Evolutionary conservation across 2,888 invertebrate species (phyloP), one percentile per base, ranked within the genome.

Genomic region (Gastracanthus pulcherrimus): DNA sequence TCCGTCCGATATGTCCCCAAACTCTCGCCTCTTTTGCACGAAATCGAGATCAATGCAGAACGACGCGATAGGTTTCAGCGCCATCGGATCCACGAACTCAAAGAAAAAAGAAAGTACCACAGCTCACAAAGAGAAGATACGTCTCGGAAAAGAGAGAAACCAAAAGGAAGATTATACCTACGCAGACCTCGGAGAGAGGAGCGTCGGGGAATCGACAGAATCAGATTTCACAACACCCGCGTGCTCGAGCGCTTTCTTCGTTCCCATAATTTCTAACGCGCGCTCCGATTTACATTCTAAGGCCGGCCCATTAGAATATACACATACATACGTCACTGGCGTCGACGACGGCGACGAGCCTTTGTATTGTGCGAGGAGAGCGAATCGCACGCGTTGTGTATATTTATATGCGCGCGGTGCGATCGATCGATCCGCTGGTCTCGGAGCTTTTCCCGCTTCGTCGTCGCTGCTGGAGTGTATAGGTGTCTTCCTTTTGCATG

Each of bases 191-290:
- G n/a, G n/a, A n/a, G n/a, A n/a, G n/a, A n/a, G n/a, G n/a, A n/a
- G n/a, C n/a, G n/a, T n/a, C n/a, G n/a, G n/a, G 11, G 72, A 60
- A 41, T 72, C 60, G 72, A 72, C 41, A 9, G 38, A 72, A 60
- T 72, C 41, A 19, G 72, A 72, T 72, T 72, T 72, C 72, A 72
- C 72, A 72, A 72, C 48, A 45, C 31, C 5, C 23, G 29, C 19
- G 7, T 23, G 45, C 62, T 60, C 23, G 29, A 23, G 7, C 36
- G 45, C 62, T 60, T 62, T 74, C 74, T 74, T 74, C 62, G 74
- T 29, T 45, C 74, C 62, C 62, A 62, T 62, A 74, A 62, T 74
- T 62, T 60, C 62, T 29, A 72, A 13, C n/a, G 48, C 64, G 29
- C 19, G n/a, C 41, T 60, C 23, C 38, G 58, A 74, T 74, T 74